Conservation (phyloP, 1,140 invertebrate genomes). For the Drosophila sproati region DNA sequence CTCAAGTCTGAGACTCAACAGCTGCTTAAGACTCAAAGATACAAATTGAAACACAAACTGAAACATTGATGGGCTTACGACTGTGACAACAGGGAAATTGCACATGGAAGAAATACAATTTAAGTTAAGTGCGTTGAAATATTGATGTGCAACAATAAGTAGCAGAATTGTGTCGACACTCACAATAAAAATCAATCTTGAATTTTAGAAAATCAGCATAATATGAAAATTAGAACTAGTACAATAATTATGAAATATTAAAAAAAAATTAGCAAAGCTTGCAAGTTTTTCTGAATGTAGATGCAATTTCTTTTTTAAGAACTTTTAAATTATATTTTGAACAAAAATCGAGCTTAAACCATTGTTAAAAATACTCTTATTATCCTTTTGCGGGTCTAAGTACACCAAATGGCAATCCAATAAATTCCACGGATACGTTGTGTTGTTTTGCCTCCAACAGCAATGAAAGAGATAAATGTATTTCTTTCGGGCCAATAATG, state of each 20-base stretch:
- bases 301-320: too few species aligned
- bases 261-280: neutral
- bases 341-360: neutral
- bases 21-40: constrained; percentile 5
- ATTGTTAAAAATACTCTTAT: too few species aligned
- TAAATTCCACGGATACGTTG: constrained; percentile 53
- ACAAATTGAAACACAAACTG: constrained; percentile 14
- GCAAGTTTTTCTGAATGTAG: too few species aligned
- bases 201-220: too few species aligned
- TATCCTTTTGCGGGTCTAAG: neutral
- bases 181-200: too few species aligned
- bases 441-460: constrained; percentile 36
- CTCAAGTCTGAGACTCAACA: neutral
- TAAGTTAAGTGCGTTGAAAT: constrained; percentile 17
- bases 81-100: neutral
- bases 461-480: constrained; percentile 9
- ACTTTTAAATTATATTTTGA: neutral
- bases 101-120: neutral
- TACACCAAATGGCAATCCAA: constrained; percentile 16
- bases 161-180: too few species aligned
- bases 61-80: constrained; percentile 60
- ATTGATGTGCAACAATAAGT: constrained; percentile 3
- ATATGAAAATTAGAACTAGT: too few species aligned
- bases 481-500: constrained; percentile 56
- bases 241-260: neutral